A percentile compares a stretch with the other conserved stretches of the same genome.
phyloP scores from a whole-genome alignment of 2,888 invertebrate genomes.

The Acrobeloides nanus region DNA sequence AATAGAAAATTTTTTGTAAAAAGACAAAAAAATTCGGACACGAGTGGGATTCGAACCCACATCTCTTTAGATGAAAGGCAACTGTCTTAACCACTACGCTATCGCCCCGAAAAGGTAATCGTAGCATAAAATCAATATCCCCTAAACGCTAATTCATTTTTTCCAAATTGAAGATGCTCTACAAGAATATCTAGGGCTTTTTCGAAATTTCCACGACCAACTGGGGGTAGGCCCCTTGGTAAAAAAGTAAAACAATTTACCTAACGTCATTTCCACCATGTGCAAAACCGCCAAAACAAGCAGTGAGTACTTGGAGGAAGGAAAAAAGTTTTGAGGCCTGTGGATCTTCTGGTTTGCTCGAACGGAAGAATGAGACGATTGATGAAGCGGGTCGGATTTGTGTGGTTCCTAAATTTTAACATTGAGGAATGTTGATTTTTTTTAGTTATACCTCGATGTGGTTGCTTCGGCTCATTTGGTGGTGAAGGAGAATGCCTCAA shows the following conservation, averaged over 20 bases:
- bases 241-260: constrained; percentile 3
- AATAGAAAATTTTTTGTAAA: too few species aligned
- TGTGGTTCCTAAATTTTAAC: constrained; percentile 13
- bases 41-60: too few species aligned
- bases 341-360: constrained; percentile 48
- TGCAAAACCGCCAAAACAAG: constrained; percentile 94
- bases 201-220: background rate
- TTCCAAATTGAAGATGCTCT: background rate
- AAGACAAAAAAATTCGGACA: too few species aligned
- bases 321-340: constrained; percentile 48
- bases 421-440: too few species aligned
- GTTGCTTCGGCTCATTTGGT: too few species aligned
- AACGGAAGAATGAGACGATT: constrained; percentile 47
- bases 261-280: constrained; percentile 64
- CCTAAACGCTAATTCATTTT: background rate
- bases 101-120: too few species aligned
- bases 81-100: too few species aligned
- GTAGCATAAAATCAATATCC: too few species aligned
- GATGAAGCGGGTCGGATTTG: constrained; percentile 31
- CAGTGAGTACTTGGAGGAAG: constrained; percentile 65
- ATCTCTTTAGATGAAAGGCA: too few species aligned
- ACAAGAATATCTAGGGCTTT: too few species aligned
- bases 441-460: too few species aligned
- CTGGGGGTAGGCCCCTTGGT: background rate
- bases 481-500: too few species aligned